These are phyloP conservation scores for Pachydiplax longipennis DNA, from an alignment of 2,888 invertebrate species.

Conservation along the genomic window DNA sequence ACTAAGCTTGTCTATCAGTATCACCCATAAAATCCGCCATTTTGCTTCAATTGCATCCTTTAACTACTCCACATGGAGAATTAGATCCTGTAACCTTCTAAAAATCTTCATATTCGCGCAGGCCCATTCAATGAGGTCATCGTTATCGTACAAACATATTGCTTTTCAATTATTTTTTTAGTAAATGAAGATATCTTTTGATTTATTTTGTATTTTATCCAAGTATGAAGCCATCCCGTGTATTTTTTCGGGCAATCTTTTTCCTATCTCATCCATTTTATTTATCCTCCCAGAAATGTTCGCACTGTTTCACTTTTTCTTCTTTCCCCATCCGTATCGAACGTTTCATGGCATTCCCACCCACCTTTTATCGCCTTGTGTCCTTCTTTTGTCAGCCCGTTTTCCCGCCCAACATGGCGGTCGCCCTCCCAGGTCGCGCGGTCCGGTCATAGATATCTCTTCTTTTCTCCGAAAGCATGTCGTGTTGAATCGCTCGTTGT, in stretches of 20 bases:
- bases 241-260: neutral
- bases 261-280: neutral
- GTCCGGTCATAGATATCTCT: slow-evolving; percentile 23
- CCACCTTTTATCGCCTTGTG: slow-evolving; percentile 26
- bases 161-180: no score
- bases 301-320: neutral
- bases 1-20: neutral
- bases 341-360: slow-evolving; percentile 27
- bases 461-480: slow-evolving; percentile 28
- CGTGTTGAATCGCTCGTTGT: slow-evolving; percentile 29
- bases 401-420: slow-evolving; percentile 4
- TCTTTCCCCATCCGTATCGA: slow-evolving; percentile 14
- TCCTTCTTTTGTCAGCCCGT: slow-evolving; percentile 33
- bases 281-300: no score
- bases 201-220: neutral
- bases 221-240: neutral
- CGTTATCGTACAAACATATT: no score
- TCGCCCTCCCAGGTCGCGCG: slow-evolving; percentile 31
- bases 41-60: neutral
- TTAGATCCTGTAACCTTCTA: no score
- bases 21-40: neutral
- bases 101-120: neutral
- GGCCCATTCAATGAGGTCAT: no score
- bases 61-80: no score
- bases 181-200: no score